Conservation (phyloP, 92 coral and sea anemone species). For the Chrysogorgia sp. region DNA sequence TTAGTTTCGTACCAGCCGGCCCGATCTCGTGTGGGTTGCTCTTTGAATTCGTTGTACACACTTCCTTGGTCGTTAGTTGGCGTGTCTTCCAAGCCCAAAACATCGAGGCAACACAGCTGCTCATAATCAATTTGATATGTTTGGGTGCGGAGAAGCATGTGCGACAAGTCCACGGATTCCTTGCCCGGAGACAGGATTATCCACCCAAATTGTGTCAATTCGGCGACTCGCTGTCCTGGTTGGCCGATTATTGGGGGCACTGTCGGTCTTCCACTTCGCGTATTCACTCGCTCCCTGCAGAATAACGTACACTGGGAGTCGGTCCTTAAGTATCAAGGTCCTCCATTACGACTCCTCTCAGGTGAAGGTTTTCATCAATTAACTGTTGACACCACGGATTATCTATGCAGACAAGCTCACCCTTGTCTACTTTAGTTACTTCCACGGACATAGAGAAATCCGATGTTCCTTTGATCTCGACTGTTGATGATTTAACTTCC, state of each 20-base stretch:
- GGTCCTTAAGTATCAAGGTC: conserved; percentile 47
- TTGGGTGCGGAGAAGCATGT: conserved; percentile 44
- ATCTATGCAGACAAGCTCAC: conserved; percentile 45
- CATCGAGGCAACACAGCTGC: conserved; percentile 58
- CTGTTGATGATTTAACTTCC: too few relatives aligned
- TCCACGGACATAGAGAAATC: conserved; percentile 42
- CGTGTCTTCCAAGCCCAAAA: conserved; percentile 62
- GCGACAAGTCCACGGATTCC: conserved; percentile 33
- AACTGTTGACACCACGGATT: conserved; percentile 51
- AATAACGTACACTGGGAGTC: conserved; percentile 62
- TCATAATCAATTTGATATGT: conserved; percentile 59
- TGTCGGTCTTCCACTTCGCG: conserved; percentile 62
- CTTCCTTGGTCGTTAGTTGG: conserved; percentile 52
- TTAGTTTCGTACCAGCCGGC: conserved; percentile 67
- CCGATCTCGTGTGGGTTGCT: conserved; percentile 47
- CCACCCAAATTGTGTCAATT: conserved; percentile 57
- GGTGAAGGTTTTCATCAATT: conserved; percentile 52
- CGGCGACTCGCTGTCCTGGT: conserved; percentile 62
- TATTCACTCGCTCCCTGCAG: conserved; percentile 72
- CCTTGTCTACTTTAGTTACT: conserved; percentile 62
- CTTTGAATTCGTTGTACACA: conserved; percentile 61
- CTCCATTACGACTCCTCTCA: conserved; percentile 44
- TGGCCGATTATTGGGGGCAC: conserved; percentile 43
- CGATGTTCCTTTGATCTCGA: conserved; percentile 30
- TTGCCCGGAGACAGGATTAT: conserved; percentile 58